A percentile compares a stretch with the other conserved stretches of the same genome.
phyloP scores from a whole-genome alignment of 2,113 vertebrate species.

The Toxotes jaculatrix region DNA sequence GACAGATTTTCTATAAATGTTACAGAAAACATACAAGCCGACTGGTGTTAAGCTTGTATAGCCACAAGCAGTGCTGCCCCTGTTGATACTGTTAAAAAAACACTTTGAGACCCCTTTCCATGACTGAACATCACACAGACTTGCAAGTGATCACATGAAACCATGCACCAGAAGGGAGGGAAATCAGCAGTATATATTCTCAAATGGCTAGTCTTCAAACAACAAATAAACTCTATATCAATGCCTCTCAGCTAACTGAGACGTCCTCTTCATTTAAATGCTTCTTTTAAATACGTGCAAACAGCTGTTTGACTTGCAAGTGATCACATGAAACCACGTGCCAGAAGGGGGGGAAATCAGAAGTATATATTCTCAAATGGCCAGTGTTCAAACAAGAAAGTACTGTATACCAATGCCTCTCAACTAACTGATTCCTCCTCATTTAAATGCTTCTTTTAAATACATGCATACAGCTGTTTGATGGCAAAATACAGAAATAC shows the following conservation, averaged over 20 bases:
- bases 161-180: slow-evolving; percentile 7
- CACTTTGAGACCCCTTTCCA: slow-evolving; percentile 4
- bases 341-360: slow-evolving; percentile 6
- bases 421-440: neutral
- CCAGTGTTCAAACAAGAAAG: slow-evolving; percentile 46
- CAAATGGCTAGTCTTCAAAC: slow-evolving; percentile 53
- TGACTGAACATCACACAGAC: slow-evolving; percentile 39
- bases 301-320: slow-evolving; percentile 41
- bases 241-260: slow-evolving; percentile 5
- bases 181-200: slow-evolving; percentile 26
- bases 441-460: slow-evolving; percentile 45
- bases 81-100: slow-evolving; percentile 23
- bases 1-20: slow-evolving; percentile 48
- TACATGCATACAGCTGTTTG: slow-evolving; percentile 31
- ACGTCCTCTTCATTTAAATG: slow-evolving; percentile 14
- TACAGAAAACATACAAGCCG: slow-evolving; percentile 14
- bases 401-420: slow-evolving; percentile 10
- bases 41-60: slow-evolving; percentile 36
- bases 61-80: slow-evolving; percentile 27
- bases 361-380: slow-evolving; percentile 42
- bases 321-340: slow-evolving; percentile 42
- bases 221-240: slow-evolving; percentile 4
- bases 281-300: slow-evolving; percentile 36
- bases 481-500: slow-evolving; percentile 52
- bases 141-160: slow-evolving; percentile 46